Evolutionary conservation across 2,888 invertebrate species (phyloP).

Genomic region (Epinotia demarniana): DNA sequence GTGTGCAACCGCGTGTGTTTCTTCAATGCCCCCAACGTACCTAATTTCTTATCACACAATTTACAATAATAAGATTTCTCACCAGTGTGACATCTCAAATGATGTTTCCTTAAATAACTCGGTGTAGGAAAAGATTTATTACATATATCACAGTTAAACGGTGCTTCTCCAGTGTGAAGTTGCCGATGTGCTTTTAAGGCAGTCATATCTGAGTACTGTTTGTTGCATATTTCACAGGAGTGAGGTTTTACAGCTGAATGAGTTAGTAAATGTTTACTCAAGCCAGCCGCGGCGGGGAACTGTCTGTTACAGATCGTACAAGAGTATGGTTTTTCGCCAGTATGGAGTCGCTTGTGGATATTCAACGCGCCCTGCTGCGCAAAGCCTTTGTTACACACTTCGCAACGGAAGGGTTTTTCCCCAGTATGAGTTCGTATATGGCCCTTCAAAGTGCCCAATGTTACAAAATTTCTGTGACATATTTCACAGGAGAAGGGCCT

Average conservation of each 20-base stretch:
- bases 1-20: neutral
- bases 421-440: neutral
- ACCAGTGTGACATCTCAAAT: neutral
- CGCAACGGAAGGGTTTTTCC: neutral
- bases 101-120: neutral
- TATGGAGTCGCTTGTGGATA: neutral
- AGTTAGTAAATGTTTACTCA: neutral
- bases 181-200: neutral
- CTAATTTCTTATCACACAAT: neutral
- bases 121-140: neutral
- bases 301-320: neutral
- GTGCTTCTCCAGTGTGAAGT: neutral
- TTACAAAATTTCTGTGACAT: neutral
- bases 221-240: neutral
- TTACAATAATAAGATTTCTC: neutral
- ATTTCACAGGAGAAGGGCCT: neutral
- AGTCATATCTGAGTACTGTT: neutral
- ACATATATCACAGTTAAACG: neutral
- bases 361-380: neutral
- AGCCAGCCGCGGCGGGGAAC: neutral
- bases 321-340: conserved; percentile 4
- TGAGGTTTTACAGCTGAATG: neutral
- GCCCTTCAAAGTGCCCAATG: neutral
- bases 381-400: neutral
- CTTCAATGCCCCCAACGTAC: neutral